phyloP scores from a whole-genome alignment of 2,113 vertebrate species.

The Hydrochoerus hydrochaeris region DNA sequence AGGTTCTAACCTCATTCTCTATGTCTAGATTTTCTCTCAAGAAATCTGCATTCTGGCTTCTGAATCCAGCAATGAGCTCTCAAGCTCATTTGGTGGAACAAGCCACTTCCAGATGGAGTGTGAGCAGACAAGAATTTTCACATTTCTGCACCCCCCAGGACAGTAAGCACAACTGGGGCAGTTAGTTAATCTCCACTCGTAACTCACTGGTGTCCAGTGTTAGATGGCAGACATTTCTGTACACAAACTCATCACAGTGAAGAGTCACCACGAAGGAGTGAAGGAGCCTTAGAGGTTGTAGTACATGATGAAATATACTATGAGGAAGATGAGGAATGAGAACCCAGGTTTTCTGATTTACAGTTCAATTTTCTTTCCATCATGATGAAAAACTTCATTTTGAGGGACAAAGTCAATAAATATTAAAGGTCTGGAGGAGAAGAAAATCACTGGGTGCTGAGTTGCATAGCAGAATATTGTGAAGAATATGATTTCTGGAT shows the following conservation, averaged over 20 bases:
- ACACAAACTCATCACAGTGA: background rate
- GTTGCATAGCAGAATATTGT: background rate
- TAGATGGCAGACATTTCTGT: background rate
- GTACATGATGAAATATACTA: background rate
- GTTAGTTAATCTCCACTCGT: background rate
- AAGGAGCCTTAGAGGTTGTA: background rate
- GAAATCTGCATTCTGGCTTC: background rate
- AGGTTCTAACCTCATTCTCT: background rate
- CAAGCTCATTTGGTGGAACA: background rate
- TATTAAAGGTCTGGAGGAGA: background rate
- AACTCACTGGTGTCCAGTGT: background rate
- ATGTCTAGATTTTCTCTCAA: background rate
- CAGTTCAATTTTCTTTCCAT: conserved; percentile 46
- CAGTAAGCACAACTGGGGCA: background rate
- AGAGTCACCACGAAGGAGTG: background rate
- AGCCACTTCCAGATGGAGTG: background rate
- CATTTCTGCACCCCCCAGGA: background rate
- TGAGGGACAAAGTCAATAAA: conserved; percentile 34
- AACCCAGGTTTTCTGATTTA: background rate
- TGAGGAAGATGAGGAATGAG: background rate
- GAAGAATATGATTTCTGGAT: background rate
- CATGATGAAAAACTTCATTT: background rate
- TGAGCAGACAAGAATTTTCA: background rate
- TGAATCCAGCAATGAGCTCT: background rate
- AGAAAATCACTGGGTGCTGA: background rate